Conservation (phyloP, 2,888 invertebrate genomes). For the Amblyjoppa fuscipennis region DNA sequence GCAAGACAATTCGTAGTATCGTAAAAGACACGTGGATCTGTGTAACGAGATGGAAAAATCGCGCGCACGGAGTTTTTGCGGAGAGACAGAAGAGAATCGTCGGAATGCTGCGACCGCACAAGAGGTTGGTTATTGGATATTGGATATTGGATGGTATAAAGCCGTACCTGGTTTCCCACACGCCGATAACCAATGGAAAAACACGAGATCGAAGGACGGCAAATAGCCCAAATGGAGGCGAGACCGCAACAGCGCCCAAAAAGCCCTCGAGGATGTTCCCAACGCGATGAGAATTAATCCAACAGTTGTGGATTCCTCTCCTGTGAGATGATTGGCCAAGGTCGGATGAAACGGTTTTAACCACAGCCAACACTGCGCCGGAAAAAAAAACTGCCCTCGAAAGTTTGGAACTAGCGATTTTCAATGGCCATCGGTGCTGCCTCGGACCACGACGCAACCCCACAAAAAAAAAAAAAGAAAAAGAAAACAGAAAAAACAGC, state of each 20-base stretch:
- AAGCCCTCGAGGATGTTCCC: constrained; percentile 10
- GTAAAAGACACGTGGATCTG: constrained; percentile 15
- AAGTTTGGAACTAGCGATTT: background rate
- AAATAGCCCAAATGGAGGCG: constrained; percentile 34
- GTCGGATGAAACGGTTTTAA: constrained; percentile 13
- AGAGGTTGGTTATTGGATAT: too few species aligned
- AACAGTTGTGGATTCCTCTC: constrained; percentile 5
- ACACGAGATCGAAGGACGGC: constrained; percentile 42
- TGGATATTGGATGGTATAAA: constrained; percentile 47
- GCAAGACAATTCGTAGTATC: constrained; percentile 73
- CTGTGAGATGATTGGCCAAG: constrained; percentile 24
- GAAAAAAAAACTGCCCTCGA: background rate
- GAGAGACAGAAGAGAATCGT: constrained; percentile 18
- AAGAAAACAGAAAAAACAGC: background rate
- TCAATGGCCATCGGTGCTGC: constrained; percentile 13
- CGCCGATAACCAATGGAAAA: constrained; percentile 19
- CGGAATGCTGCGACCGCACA: background rate
- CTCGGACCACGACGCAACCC: constrained; percentile 1
- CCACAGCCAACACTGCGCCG: background rate
- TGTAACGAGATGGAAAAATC: constrained; percentile 11
- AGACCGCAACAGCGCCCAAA: constrained; percentile 11
- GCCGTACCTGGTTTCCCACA: constrained; percentile 76
- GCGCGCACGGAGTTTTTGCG: background rate
- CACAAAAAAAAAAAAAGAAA: background rate
- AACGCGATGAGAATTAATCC: constrained; percentile 26